Conservation (phyloP, 2,113 vertebrate species). For the Falcunculus frontatus region DNA sequence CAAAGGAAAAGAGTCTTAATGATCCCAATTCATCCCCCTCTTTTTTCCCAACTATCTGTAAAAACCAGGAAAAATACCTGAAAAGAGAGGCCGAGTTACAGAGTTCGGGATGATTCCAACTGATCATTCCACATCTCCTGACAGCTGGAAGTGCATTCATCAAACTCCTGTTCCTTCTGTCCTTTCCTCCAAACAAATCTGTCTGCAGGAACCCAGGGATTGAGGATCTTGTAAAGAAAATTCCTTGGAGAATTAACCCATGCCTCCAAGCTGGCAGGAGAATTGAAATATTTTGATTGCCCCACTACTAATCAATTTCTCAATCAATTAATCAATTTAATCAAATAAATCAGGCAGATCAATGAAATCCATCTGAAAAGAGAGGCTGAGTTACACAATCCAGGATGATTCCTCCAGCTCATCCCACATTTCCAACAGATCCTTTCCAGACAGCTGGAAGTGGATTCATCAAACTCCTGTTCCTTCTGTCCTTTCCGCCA, state of each 20-base stretch:
- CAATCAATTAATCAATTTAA: no score
- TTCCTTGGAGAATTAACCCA: neutral
- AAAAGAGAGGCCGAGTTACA: neutral
- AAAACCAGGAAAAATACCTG: neutral
- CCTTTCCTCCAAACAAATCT: neutral
- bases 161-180: neutral
- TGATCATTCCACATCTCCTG: neutral
- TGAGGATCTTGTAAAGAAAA: neutral
- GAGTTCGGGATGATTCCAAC: neutral
- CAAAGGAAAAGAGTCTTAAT: neutral
- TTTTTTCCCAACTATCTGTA: neutral
- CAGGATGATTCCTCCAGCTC: neutral
- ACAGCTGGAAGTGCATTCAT: neutral
- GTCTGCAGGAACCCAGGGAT: neutral
- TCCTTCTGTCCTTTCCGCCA: neutral
- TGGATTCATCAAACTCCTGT: neutral
- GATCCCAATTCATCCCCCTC: no score
- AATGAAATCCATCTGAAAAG: no score
- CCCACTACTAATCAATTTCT: constrained; percentile 7
- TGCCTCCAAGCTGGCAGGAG: neutral
- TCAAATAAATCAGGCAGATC: no score
- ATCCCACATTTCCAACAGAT: neutral
- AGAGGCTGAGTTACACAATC: fast-evolving
- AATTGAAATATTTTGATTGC: neutral
- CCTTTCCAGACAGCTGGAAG: neutral